Evolutionary conservation across 2,797 vertebrate genomes (phyloP), one percentile per base, ranked within the genome.

Genomic region (Gambelia wislizenii): DNA sequence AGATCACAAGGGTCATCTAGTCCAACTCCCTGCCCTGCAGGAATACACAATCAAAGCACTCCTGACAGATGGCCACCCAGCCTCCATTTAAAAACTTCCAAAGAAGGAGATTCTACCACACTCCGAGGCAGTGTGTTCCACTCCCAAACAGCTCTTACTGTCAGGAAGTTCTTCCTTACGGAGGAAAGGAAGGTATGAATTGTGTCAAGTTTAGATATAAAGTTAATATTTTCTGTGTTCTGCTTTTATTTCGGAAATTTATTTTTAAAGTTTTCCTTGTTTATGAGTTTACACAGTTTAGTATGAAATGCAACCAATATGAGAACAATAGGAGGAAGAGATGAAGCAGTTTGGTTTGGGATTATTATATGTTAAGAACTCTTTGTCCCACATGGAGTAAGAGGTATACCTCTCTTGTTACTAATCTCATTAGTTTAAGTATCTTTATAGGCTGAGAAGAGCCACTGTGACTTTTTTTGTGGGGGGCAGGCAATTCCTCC

Each of bases 281-380:
- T 84, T 54, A 69, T 83, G 54, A 81, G 44, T 44, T 87, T 42
- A 47, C 36, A 82, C 44, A 87, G 18, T 61, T 36, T 49, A 69
- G 8, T 27, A n/a, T 78, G 36, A 42, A 77, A 64, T 6, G 14
- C 44, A 88, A 3, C 52, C 13, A 47, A 20, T 42, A 44, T 44
- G 12, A 64, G 4, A 59, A 22, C 30, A n/a, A 33, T 42, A 52
- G 36, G 30, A 67, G 33, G 54, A 82, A 88, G 44, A 6, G n/a
- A 2, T 82, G 79, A 12, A 64, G 10, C 16, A 5, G 12, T 33
- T 87, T 25, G 42, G 52, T 75, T 75, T 61, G 44, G 64, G 59
- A 20, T 42, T 70, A 25, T 59, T 13, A 61, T 83, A 16, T 75
- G 25, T 42, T 82, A 7, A 33, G 42, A 59, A 56, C 36, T 72